Conservation (phyloP, 2,113 vertebrate species). For the Mesocricetus auratus region DNA sequence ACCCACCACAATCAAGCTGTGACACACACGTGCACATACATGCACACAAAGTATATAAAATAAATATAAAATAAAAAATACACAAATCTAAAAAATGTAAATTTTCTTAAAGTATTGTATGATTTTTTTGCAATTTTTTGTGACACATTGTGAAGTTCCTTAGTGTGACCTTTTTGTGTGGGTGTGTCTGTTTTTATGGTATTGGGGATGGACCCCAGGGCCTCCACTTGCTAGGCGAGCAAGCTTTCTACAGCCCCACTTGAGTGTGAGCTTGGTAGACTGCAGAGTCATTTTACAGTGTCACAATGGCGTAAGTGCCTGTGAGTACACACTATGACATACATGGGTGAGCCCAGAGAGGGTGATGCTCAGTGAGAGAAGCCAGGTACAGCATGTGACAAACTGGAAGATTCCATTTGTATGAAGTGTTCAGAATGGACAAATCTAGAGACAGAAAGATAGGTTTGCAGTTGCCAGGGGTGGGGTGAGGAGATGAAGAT, state of each 20-base stretch:
- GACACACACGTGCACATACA: neutral
- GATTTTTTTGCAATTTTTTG: neutral
- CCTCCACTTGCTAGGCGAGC: neutral
- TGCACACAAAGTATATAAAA: neutral
- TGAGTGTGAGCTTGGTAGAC: neutral
- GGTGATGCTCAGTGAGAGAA: neutral
- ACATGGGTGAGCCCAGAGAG: neutral
- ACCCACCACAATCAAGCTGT: neutral
- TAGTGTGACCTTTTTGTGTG: neutral
- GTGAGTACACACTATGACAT: neutral
- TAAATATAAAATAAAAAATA: neutral
- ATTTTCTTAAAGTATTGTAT: neutral
- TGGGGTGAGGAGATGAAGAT: neutral
- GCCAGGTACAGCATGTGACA: neutral
- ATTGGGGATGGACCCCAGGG: neutral
- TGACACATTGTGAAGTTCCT: neutral
- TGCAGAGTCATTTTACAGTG: neutral
- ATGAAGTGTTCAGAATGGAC: neutral
- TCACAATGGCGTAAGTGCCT: neutral
- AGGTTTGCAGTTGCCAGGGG: neutral
- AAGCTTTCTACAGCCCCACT: neutral
- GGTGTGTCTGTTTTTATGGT: neutral
- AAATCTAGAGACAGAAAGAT: neutral
- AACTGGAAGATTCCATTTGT: neutral
- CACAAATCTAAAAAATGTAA: neutral